Evolutionary conservation across 2,797 vertebrate species (phyloP).

Genomic region (Carduelis carduelis): DNA sequence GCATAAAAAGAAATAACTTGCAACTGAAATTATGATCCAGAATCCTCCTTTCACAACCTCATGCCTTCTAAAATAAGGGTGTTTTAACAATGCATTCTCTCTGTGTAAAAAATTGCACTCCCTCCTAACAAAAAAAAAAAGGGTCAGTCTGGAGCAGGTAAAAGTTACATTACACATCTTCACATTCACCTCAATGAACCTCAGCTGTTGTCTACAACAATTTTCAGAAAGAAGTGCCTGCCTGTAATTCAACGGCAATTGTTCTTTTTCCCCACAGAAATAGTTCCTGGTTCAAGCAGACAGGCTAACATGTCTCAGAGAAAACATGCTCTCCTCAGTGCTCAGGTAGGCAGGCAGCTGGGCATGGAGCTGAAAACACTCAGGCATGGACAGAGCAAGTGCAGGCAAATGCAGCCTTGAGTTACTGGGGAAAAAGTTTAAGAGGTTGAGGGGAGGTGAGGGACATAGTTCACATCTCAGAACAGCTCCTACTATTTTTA

Average conservation of each 20-base stretch:
- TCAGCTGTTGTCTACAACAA: background rate
- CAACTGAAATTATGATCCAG: background rate
- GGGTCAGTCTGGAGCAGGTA: background rate
- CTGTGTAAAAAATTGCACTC: background rate
- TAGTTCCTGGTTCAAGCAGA: background rate
- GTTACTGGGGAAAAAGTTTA: background rate
- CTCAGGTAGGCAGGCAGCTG: conserved; percentile 26
- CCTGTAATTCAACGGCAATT: background rate
- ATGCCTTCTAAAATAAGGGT: background rate
- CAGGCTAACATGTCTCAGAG: conserved; percentile 18
- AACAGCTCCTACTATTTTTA: background rate
- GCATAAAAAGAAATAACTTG: background rate
- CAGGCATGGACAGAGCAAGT: conserved; percentile 2
- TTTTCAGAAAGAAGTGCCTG: conserved; percentile 8
- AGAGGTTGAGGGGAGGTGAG: background rate
- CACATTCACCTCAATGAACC: background rate
- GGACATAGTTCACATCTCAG: background rate
- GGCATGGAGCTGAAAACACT: conserved; percentile 38
- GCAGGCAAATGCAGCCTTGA: background rate
- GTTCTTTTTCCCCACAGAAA: conserved; percentile 12
- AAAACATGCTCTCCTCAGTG: background rate
- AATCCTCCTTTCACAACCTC: background rate
- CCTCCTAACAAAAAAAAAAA: background rate
- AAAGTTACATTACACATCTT: background rate
- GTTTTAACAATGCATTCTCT: background rate